Conservation (phyloP, 2,113 vertebrate genomes). For the Probosciger aterrimus region DNA sequence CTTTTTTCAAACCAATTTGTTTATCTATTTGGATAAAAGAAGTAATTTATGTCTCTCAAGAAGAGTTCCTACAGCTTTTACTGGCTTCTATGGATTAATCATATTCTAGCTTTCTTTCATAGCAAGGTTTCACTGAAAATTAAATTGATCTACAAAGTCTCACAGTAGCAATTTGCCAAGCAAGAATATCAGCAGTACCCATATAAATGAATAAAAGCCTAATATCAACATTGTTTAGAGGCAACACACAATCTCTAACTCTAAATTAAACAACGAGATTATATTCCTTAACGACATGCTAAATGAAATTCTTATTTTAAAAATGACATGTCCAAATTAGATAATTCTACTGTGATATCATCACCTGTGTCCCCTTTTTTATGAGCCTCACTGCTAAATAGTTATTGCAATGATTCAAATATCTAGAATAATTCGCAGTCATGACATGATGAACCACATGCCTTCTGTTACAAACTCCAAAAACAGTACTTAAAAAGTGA, state of each 20-base stretch:
- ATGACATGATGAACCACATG: background rate
- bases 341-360: background rate
- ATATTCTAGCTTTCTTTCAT: conserved; percentile 2
- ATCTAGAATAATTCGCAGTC: background rate
- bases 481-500: background rate
- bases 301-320: background rate
- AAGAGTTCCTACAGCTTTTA: conserved; percentile 48
- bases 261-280: background rate
- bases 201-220: conserved; percentile 1
- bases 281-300: background rate
- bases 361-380: background rate
- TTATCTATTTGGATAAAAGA: conserved; percentile 14
- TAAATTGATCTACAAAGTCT: conserved; percentile 60
- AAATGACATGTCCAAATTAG: background rate
- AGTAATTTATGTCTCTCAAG: conserved; percentile 40
- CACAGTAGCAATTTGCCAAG: background rate
- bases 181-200: background rate
- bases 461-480: background rate
- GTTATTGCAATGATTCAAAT: background rate
- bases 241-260: background rate
- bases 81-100: conserved; percentile 53
- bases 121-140: conserved; percentile 67
- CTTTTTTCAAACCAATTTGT: background rate
- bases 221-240: background rate
- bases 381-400: background rate